Base-by-base conservation (phyloP, 2,113 vertebrate genomes). In the Malurus melanocephalus region DNA sequence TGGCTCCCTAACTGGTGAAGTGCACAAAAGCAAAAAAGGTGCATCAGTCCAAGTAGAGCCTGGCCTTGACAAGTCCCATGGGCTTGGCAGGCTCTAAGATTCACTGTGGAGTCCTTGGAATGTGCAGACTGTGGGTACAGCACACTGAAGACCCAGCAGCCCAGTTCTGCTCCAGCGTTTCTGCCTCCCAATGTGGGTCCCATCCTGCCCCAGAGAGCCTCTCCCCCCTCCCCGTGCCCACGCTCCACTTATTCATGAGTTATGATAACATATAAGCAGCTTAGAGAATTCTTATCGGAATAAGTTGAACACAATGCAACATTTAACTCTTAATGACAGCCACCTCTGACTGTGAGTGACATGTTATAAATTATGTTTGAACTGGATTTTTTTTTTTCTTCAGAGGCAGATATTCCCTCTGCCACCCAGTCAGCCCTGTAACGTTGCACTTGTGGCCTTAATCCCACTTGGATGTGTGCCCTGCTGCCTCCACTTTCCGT, bases 381-480 rank as follows among this genome's bases (percentile, higher is more conserved):
- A 87, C 94, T 87, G 93, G 71, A 82, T 90, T 96, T 93, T 81
- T 92, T 92, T 80, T 84, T 42, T 32, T 24, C 73, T 75, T 95
- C 93, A 81, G 92, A 79, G 45, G 84, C 75, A 87, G 95, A 91
- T 95, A 91, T 77, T 88, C 90, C 57, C 65, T 61, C 88, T 88
- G 93, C 96, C 97, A 96, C 96, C 96, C 96, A 95, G 95, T 85
- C 95, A 83, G 93, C 72, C 96, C 89, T 93, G 80, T 93, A 86
- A 93, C 88, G 53, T 97, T 96, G 96, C 91, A 92, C 92, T 96
- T 94, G 96, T 96, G 95, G 96, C 95, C 97, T 95, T 97, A 96
- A 97, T 97, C 97, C 97, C 95, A 94, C 96, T 97, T 96, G 97
- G 97, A 97, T 95, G 90, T 91, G 93, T 97, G 97, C 97, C 97